Conservation (phyloP, 2,888 invertebrate genomes). For the Keiferia lycopersicella region DNA sequence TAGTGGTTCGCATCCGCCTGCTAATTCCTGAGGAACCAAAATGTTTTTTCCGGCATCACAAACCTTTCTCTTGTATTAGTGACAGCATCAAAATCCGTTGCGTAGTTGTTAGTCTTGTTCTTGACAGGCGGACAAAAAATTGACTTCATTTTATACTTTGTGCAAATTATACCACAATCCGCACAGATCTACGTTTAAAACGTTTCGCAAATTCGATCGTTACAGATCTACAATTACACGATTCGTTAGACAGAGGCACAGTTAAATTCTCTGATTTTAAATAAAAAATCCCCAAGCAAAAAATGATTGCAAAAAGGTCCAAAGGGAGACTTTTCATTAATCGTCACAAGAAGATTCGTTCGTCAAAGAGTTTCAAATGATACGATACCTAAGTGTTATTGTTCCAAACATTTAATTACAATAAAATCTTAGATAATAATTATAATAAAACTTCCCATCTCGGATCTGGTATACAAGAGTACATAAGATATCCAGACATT, state of each 20-base stretch:
- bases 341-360: neutral
- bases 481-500: constrained; percentile 37
- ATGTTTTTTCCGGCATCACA: too few species aligned
- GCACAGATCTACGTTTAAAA: neutral
- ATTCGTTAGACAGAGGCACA: constrained; percentile 14
- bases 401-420: neutral
- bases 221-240: constrained; percentile 18
- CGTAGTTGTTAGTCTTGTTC: too few species aligned
- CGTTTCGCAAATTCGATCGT: constrained; percentile 10
- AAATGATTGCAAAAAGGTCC: constrained; percentile 1
- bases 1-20: too few species aligned
- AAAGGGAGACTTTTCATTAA: constrained; percentile 9
- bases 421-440: constrained; percentile 27
- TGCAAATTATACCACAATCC: constrained; percentile 1
- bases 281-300: neutral
- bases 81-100: too few species aligned
- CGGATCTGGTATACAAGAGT: constrained; percentile 33
- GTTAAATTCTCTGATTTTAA: constrained; percentile 11
- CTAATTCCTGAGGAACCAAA: too few species aligned
- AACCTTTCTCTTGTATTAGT: too few species aligned
- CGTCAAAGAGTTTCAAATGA: neutral
- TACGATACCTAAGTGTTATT: neutral
- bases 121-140: too few species aligned
- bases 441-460: constrained; percentile 46
- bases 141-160: too few species aligned